Evolutionary conservation across 2,888 invertebrate species (phyloP), one percentile per base, ranked within the genome.

Genomic region (Ditylenchus weischeri): DNA sequence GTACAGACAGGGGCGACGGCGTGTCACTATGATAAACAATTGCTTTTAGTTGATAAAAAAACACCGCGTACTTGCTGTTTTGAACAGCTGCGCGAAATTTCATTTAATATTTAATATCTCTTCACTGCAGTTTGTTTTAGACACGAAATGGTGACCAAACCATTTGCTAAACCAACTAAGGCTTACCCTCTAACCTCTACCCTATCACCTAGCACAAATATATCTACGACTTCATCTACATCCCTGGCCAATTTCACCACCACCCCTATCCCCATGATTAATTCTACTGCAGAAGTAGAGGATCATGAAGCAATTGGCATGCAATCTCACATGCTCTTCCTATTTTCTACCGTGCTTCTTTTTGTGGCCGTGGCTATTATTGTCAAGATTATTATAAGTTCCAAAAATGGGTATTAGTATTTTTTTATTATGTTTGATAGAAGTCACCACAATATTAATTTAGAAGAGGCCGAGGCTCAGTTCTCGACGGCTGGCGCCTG

Each of bases 291-390:
- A 43, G 13, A 43, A 43, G 15, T 43, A 8, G 15, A 2, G 15
- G 15, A 3, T 43, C 43, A 43, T 43, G 43, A 43, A 43, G 43
- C 43, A 8, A 43, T 43, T 6, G 43, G 15, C 3, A 43, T 43
- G 8, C 43, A 43, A 54, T 54, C 54, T 23, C 71, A 73, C n/a
- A 71, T 70, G 1, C 64, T 77, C 43, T 72, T 75, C 50, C 67
- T 75, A 60, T 69, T 79, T 38, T 73, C 75, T 1, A 48, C 74
- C 15, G 66, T 78, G 8, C 69, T 78, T 5, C 76, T 79, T 64
- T 62, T 72, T 50, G 76, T 75, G 2, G 77, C 74, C 0, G 68
- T 66, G 10, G 73, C 76, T 43, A 66, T 79, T 38, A 69, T 79
- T 11, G 70, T 68, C 1, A 79, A 79, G 58, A 72, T 79, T 23